Evolutionary conservation across 2,888 invertebrate genomes (phyloP).

Genomic region (Lasioglossum leucozonium): DNA sequence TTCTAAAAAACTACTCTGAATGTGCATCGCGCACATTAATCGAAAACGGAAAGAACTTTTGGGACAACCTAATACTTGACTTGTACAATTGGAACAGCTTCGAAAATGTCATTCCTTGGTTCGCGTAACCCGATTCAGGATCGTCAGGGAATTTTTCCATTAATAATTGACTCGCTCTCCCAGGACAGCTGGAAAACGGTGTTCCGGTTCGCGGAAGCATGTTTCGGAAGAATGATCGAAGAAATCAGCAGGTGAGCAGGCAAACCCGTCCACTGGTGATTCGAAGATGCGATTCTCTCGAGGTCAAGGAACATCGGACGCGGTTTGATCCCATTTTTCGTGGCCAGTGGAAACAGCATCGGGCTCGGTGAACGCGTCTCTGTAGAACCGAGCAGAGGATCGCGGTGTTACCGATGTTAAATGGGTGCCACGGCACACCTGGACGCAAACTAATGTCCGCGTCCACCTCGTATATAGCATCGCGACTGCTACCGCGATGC

Average conservation of each 20-base stretch:
- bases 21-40: too few species aligned
- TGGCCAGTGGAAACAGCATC: not conserved
- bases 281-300: not conserved
- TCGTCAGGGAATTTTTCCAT: too few species aligned
- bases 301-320: constrained; percentile 33
- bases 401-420: constrained; percentile 82
- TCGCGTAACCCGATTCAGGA: too few species aligned
- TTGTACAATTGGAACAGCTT: too few species aligned
- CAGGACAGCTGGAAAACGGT: not conserved
- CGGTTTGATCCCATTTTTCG: constrained; percentile 38
- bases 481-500: constrained; percentile 79
- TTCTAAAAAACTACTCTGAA: too few species aligned
- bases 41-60: too few species aligned
- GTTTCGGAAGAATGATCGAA: not conserved
- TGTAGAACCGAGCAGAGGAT: constrained; percentile 54
- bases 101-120: too few species aligned
- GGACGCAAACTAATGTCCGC: constrained; percentile 83
- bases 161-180: not conserved
- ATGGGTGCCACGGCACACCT: constrained; percentile 81
- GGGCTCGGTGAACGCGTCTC: not conserved
- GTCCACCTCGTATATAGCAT: constrained; percentile 71
- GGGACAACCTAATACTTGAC: too few species aligned
- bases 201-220: not conserved
- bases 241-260: not conserved
- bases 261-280: not conserved